These are phyloP conservation scores for Chrysodeixis includens DNA, from an alignment of 2,888 invertebrate genomes.

Conservation along the genomic window DNA sequence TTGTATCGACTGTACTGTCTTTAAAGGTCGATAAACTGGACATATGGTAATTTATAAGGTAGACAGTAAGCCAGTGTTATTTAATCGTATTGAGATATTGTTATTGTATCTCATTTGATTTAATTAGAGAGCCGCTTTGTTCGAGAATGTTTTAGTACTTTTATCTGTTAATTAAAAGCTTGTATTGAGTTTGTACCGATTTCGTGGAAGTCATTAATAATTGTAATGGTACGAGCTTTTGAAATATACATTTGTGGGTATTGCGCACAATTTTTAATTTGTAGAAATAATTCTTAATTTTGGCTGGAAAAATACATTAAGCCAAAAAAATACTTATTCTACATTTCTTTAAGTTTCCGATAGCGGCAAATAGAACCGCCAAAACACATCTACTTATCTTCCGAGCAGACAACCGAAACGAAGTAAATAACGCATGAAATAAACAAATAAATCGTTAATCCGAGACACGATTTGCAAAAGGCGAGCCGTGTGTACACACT, in stretches of 20 bases:
- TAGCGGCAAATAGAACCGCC: not conserved
- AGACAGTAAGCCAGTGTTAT: not conserved
- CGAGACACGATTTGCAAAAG: constrained; percentile 31
- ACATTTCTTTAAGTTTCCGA: not conserved
- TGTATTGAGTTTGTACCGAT: too few species aligned
- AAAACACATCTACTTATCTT: constrained; percentile 5
- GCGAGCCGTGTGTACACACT: constrained; percentile 46
- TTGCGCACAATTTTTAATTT: too few species aligned
- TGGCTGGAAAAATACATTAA: not conserved
- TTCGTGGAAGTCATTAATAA: too few species aligned
- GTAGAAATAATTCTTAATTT: too few species aligned
- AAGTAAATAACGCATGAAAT: constrained; percentile 27
- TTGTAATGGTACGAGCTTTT: too few species aligned
- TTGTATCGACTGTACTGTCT: not conserved
- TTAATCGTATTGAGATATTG: not conserved
- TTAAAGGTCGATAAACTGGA: constrained; percentile 8
- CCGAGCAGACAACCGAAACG: not conserved
- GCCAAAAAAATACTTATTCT: not conserved
- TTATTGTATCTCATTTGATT: not conserved
- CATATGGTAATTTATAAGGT: constrained; percentile 3
- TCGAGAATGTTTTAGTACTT: not conserved
- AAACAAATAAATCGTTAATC: constrained; percentile 43
- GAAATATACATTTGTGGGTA: too few species aligned
- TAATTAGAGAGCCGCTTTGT: not conserved
- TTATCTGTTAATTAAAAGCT: not conserved